A percentile compares a stretch with the other conserved stretches of the same genome.
Evolutionary conservation across 1,140 invertebrate genomes (phyloP).

Genomic region (Cotesia vestalis): DNA sequence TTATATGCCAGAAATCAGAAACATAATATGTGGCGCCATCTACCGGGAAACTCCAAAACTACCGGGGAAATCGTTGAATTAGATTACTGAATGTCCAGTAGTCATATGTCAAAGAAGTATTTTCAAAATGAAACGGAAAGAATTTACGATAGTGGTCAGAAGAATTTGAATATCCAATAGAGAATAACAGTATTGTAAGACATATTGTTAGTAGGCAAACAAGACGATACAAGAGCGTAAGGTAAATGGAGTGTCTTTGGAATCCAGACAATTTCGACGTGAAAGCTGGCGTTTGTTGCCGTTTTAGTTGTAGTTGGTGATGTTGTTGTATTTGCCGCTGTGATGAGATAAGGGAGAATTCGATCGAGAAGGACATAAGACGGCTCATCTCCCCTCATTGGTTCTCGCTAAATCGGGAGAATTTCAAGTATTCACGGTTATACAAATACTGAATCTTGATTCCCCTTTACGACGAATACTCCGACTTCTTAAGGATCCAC

Average conservation of each 20-base stretch:
- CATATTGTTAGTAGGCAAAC: slow-evolving; percentile 10
- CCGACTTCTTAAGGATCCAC: slow-evolving; percentile 14
- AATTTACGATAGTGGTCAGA: slow-evolving; percentile 15
- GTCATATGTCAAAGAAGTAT: slow-evolving; percentile 11
- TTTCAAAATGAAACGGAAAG: slow-evolving; percentile 3
- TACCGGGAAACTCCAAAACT: no score
- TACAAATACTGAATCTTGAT: slow-evolving; percentile 2
- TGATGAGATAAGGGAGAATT: slow-evolving; percentile 8
- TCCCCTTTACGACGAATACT: slow-evolving; percentile 1
- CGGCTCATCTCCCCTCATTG: slow-evolving; percentile 2
- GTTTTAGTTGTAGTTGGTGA: no score
- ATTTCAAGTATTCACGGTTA: slow-evolving; percentile 6
- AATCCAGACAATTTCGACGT: slow-evolving; percentile 1
- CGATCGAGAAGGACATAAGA: slow-evolving; percentile 12
- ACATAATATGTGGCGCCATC: no score
- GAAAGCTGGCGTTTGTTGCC: no score
- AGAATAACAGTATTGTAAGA: neutral
- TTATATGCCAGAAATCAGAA: no score
- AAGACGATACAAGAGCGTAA: slow-evolving; percentile 2
- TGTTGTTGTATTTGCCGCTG: neutral
- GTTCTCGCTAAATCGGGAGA: slow-evolving; percentile 4
- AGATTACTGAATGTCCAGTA: neutral
- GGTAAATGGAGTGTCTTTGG: slow-evolving; percentile 9
- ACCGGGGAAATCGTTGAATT: no score
- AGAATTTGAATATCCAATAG: slow-evolving; percentile 10